Conservation (phyloP, 2,888 invertebrate species). For the Phengaris arion region DNA sequence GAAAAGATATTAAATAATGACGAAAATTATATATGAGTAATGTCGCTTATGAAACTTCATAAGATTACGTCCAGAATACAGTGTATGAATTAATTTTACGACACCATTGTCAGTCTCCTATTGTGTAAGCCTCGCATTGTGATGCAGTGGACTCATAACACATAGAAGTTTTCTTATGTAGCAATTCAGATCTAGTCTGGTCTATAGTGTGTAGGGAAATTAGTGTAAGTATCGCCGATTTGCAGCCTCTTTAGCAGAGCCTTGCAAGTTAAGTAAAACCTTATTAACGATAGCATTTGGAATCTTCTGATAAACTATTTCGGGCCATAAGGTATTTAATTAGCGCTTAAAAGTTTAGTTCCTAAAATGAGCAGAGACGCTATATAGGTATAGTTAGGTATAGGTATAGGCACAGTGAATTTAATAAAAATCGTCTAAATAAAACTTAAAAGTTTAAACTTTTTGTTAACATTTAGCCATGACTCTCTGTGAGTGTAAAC, state of each 20-base stretch:
- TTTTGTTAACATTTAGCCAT: conserved; percentile 26
- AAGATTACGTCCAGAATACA: conserved; percentile 38
- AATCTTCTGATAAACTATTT: no score
- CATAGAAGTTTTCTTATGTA: conserved; percentile 33
- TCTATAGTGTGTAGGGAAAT: not conserved
- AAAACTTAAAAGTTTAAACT: not conserved
- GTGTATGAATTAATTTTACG: conserved; percentile 46
- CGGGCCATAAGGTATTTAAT: not conserved
- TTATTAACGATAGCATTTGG: no score
- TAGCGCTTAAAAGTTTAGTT: not conserved
- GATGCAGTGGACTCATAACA: conserved; percentile 35
- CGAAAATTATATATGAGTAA: conserved; percentile 31
- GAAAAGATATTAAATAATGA: conserved; percentile 22
- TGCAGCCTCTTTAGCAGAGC: not conserved
- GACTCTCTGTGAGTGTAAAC: conserved; percentile 37
- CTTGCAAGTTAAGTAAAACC: not conserved
- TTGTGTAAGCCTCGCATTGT: conserved; percentile 43
- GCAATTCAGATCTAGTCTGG: conserved; percentile 15
- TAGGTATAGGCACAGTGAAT: not conserved
- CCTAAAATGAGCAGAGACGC: not conserved
- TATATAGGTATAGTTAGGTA: not conserved
- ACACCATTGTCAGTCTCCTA: conserved; percentile 43
- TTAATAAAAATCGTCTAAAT: not conserved
- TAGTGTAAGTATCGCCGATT: not conserved
- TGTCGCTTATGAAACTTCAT: conserved; percentile 36